These are phyloP conservation scores for Hipposideros armiger DNA, from an alignment of 2,113 vertebrate species.

Conservation along the genomic window DNA sequence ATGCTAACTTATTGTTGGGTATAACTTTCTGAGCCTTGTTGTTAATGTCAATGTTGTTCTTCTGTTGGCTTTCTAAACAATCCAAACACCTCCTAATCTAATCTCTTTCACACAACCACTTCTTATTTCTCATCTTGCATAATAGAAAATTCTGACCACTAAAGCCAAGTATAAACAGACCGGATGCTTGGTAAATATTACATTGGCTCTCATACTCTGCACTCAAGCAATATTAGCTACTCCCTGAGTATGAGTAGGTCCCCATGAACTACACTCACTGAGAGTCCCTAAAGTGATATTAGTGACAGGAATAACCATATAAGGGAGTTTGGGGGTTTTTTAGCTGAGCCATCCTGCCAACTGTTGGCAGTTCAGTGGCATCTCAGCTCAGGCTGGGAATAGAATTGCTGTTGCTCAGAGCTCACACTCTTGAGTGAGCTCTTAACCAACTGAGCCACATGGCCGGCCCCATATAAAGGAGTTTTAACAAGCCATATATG, in stretches of 20 bases:
- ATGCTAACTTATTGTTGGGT: not conserved
- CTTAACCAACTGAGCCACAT: no score
- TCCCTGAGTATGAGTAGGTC: not conserved
- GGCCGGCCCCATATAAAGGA: not conserved
- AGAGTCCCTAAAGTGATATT: not conserved
- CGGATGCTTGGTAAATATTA: not conserved
- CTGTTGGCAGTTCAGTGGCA: no score
- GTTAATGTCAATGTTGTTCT: not conserved
- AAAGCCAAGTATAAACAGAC: not conserved
- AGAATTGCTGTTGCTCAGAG: no score
- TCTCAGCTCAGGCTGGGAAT: no score
- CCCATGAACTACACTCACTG: not conserved
- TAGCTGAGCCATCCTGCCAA: no score
- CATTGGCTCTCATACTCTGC: not conserved
- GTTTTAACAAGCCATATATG: not conserved
- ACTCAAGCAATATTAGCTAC: not conserved
- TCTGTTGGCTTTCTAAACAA: not conserved
- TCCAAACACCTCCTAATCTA: not conserved
- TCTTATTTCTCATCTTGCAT: not conserved
- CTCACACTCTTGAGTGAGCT: no score
- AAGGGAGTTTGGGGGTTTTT: not conserved
- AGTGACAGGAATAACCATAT: not conserved
- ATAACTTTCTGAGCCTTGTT: not conserved
- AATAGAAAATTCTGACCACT: conserved; percentile 9
- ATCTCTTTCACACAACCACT: not conserved